Percentiles rank a stretch among this genome's conserved stretches.
Evolutionary conservation across 2,888 invertebrate genomes (phyloP).

Genomic region (Ornithoptera alexandrae): DNA sequence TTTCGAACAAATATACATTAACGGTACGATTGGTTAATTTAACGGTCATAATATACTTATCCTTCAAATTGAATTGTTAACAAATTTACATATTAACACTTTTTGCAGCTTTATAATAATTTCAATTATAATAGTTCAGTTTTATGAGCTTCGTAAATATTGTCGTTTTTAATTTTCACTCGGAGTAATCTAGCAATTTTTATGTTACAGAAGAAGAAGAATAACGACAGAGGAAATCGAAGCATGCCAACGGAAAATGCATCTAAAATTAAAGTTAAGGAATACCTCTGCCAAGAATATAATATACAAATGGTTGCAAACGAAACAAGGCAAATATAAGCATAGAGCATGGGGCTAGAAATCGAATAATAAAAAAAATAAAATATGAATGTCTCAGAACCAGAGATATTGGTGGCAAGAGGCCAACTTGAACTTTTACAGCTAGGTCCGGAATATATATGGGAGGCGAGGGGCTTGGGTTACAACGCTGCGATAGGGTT

Average conservation of each 20-base stretch:
- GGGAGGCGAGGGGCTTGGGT: conserved; percentile 47
- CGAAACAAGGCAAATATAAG: conserved; percentile 74
- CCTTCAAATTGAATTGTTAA: background rate
- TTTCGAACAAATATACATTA: conserved; percentile 62
- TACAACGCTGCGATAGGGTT: conserved; percentile 59
- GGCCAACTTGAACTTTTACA: conserved; percentile 64
- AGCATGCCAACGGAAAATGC: conserved; percentile 67
- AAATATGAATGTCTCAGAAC: conserved; percentile 72
- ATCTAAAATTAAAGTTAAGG: conserved; percentile 53
- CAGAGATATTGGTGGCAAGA: conserved; percentile 66
- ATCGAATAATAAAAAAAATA: conserved; percentile 55
- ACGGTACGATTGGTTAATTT: conserved; percentile 36
- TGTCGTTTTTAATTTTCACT: background rate
- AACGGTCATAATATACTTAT: background rate
- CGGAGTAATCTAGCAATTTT: conserved; percentile 31
- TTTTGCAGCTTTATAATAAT: background rate
- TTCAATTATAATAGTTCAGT: background rate
- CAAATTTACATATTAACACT: background rate
- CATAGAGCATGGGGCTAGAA: conserved; percentile 70
- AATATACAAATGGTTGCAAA: conserved; percentile 75
- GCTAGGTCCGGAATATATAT: conserved; percentile 59
- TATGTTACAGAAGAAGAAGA: conserved; percentile 63
- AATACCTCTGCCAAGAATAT: conserved; percentile 75
- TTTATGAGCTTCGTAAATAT: background rate
- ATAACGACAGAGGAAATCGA: conserved; percentile 44